These are phyloP conservation scores for Bombus turneri DNA, from an alignment of 1,140 invertebrate genomes.

Conservation along the genomic window DNA sequence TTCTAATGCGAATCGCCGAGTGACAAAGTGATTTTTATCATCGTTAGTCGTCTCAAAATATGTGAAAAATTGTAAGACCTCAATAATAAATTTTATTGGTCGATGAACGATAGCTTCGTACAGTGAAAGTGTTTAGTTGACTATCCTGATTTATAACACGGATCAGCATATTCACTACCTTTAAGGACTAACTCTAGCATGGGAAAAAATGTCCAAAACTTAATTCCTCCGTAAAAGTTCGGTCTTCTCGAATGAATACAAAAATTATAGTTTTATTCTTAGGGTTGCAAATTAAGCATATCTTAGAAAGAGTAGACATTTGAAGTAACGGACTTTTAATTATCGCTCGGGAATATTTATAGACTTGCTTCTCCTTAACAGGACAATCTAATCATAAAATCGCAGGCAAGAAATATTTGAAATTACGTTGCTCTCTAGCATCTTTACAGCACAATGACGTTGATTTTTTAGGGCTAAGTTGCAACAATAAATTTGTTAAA, in stretches of 20 bases:
- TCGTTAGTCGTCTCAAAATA: neutral
- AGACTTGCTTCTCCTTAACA: no score
- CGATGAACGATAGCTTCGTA: neutral
- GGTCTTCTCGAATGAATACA: neutral
- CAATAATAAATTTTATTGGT: neutral
- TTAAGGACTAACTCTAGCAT: neutral
- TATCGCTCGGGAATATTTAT: no score
- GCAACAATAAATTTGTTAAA: neutral
- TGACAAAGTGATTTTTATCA: neutral
- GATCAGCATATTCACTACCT: neutral
- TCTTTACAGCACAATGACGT: neutral
- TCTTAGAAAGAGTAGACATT: no score
- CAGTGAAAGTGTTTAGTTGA: neutral
- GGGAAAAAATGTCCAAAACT: neutral
- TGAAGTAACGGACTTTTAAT: no score
- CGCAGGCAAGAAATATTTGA: no score
- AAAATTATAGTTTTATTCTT: neutral
- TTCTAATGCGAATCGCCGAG: neutral
- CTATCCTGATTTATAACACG: neutral
- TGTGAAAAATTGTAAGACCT: neutral
- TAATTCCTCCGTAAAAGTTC: neutral
- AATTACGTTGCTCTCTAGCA: no score
- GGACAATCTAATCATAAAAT: no score
- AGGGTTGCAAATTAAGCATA: no score
- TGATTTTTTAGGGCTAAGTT: neutral